Conservation (phyloP, 2,797 vertebrate genomes). For the Anguilla pacifica region DNA sequence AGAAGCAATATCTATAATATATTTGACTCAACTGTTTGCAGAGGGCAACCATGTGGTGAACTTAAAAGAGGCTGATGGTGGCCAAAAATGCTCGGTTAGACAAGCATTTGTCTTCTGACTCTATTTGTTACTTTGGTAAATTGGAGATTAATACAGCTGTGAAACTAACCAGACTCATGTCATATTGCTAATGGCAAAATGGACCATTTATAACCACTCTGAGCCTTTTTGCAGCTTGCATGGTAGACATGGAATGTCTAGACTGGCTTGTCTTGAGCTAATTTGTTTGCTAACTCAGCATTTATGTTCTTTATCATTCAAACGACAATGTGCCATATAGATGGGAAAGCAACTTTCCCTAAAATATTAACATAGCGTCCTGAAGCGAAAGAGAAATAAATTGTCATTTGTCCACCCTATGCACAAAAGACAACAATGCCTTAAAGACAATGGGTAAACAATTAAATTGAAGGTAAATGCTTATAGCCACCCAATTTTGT, state of each 20-base stretch:
- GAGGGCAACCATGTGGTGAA: background rate
- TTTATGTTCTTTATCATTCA: background rate
- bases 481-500: background rate
- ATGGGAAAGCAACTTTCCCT: background rate
- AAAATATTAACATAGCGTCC: background rate
- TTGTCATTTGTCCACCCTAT: background rate
- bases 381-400: background rate
- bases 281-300: background rate
- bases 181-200: background rate
- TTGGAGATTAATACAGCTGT: constrained; percentile 5
- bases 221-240: background rate
- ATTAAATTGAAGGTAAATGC: background rate
- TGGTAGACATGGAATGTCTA: background rate
- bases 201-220: background rate
- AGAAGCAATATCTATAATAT: background rate
- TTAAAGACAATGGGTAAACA: background rate
- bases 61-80: background rate
- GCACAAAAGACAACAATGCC: background rate
- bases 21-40: background rate
- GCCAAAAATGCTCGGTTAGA: background rate
- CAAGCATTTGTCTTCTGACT: background rate
- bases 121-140: background rate
- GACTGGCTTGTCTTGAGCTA: background rate
- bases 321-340: background rate
- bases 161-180: background rate